Evolutionary conservation across 2,113 vertebrate species (phyloP).

Genomic region (Galbula dea): DNA sequence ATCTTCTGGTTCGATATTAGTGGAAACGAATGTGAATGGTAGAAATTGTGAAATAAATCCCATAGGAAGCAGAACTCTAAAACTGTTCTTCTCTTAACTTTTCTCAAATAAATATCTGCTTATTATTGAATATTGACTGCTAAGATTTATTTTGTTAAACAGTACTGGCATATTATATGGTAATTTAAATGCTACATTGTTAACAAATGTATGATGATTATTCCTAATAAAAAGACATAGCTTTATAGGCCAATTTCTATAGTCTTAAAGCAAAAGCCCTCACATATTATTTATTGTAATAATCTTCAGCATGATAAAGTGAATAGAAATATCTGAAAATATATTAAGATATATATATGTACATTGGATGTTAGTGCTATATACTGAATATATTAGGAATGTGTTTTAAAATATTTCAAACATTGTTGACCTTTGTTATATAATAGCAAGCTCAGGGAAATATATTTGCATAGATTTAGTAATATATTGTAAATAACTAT

Average conservation of each 20-base stretch:
- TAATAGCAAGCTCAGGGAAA: conserved; percentile 74
- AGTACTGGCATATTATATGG: background rate
- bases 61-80: background rate
- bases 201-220: conserved; percentile 39
- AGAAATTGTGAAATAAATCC: background rate
- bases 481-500: conserved; percentile 80
- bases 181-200: background rate
- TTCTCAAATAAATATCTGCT: background rate
- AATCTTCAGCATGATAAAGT: conserved; percentile 53
- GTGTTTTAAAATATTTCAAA: conserved; percentile 80
- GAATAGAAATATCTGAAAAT: conserved; percentile 69
- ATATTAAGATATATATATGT: conserved; percentile 76
- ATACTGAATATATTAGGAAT: conserved; percentile 71
- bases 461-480: conserved; percentile 84
- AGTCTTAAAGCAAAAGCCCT: background rate
- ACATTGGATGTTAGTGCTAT: conserved; percentile 63
- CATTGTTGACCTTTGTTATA: conserved; percentile 82
- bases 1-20: background rate
- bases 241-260: conserved; percentile 10
- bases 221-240: conserved; percentile 37
- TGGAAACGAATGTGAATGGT: background rate
- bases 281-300: conserved; percentile 42
- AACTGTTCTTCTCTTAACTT: background rate
- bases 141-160: background rate
- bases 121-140: background rate